Conservation (phyloP, 2,888 invertebrate species). For the Dioctria rufipes region DNA sequence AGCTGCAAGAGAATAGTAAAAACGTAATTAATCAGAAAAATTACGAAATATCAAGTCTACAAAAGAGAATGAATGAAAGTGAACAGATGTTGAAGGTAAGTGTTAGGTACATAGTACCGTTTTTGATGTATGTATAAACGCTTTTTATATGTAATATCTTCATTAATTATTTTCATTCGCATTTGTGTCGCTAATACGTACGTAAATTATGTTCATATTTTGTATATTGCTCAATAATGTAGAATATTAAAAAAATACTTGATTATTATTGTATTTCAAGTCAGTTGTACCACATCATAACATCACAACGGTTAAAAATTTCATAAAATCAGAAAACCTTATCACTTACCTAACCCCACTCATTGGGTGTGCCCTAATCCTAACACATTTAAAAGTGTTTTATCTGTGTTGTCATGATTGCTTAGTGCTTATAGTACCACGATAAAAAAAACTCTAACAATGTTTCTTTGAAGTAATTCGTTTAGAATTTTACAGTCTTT, state of each 20-base stretch:
- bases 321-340: background rate
- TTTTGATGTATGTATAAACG: background rate
- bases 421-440: too few relatives aligned
- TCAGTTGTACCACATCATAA: too few relatives aligned
- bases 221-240: background rate
- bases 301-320: background rate
- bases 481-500: too few relatives aligned
- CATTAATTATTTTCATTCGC: slow-evolving; percentile 30
- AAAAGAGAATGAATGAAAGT: slow-evolving; percentile 67
- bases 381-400: too few relatives aligned
- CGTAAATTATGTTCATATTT: background rate
- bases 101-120: background rate
- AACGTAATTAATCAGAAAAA: slow-evolving; percentile 65
- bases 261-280: background rate
- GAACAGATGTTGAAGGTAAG: slow-evolving; percentile 66
- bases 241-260: too few relatives aligned
- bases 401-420: too few relatives aligned
- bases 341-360: too few relatives aligned
- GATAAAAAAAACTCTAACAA: too few relatives aligned
- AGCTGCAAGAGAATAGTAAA: slow-evolving; percentile 65
- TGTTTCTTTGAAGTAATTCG: too few relatives aligned
- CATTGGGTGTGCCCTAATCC: too few relatives aligned
- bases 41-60: slow-evolving; percentile 66
- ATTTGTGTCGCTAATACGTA: slow-evolving; percentile 33
- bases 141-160: slow-evolving; percentile 29